Base-by-base conservation (phyloP, 2,797 vertebrate genomes). In the Smutsia gigantea region DNA sequence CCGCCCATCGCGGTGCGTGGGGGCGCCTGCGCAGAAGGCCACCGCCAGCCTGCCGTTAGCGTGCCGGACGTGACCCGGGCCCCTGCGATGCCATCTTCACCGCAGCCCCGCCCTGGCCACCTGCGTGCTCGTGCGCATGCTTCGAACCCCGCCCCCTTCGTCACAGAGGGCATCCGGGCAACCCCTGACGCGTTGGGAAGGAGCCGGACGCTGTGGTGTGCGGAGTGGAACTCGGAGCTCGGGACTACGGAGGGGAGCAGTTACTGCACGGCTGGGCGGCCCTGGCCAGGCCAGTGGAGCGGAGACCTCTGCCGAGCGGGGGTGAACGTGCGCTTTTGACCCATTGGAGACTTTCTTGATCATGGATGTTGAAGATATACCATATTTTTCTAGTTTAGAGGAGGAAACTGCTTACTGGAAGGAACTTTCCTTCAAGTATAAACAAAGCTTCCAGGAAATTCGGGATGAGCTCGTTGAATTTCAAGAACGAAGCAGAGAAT, bases 301-400 rank as follows among this genome's bases (percentile, higher is more conserved):
- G 15, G 94, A 95, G 90, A 83, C 96, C 57, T 55, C 59, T 72
- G 90, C 37, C 49, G 64, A 90, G 85, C 71, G 68, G 95, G n/a
- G 82, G 97, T 96, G 96, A 98, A 97, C 83, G 97, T 98, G 97
- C 91, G 94, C 69, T 96, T 97, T 97, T 98, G 97, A 98, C 75
- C 87, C 88, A 5, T 86, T 69, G 86, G 92, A 99, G 99, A 98
- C 97, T 37, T 42, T 93, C 97, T 98, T 99, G 99, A 99, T 99
- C 98, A 99, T 99, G 99, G 99, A 99, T 98, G 99, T 99, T 99
- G 99, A 99, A 98, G 99, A 99, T 99, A 99, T 99, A 98, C 99
- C 99, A 69, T 99, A 99, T 98, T 99, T 99, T 98, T 98, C 99
- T 2, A 99, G 99, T 98, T 99, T 99, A 98, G 99, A 99, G 91